phyloP scores from a whole-genome alignment of 2,797 vertebrate species.

The Meriones psammophilus region DNA sequence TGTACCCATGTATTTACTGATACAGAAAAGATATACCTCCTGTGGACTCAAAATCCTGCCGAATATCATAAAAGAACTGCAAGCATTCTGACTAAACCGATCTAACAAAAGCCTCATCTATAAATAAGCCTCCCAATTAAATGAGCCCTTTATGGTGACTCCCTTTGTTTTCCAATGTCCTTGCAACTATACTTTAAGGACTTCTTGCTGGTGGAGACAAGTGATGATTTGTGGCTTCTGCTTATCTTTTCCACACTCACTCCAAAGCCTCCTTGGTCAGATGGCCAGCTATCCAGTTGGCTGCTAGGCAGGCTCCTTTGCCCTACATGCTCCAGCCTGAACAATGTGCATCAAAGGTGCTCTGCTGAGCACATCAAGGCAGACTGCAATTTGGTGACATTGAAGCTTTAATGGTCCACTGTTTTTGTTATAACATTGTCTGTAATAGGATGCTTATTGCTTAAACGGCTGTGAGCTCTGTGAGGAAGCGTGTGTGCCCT shows the following conservation, averaged over 20 bases:
- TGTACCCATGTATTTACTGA: not conserved
- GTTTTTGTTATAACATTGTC: slow-evolving; percentile 71
- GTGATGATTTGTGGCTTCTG: not conserved
- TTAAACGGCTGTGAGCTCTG: slow-evolving; percentile 57
- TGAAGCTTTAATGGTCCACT: slow-evolving; percentile 62
- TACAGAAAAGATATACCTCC: not conserved
- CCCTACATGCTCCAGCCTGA: not conserved
- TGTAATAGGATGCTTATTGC: slow-evolving; percentile 75
- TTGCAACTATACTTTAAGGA: not conserved
- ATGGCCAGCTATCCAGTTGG: not conserved
- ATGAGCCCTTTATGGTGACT: slow-evolving; percentile 14
- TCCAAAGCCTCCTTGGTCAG: not conserved
- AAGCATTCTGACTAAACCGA: slow-evolving; percentile 2
- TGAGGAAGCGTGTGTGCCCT: not conserved
- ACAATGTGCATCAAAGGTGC: slow-evolving; percentile 23
- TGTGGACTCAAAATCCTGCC: slow-evolving; percentile 30
- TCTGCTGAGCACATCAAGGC: slow-evolving; percentile 12
- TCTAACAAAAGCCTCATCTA: slow-evolving; percentile 18
- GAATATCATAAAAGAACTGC: not conserved
- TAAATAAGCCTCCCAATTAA: not conserved
- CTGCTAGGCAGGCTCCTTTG: not conserved
- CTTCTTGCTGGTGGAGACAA: not conserved
- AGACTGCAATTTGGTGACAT: slow-evolving; percentile 54
- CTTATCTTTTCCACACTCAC: not conserved
- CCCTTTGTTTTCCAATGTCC: slow-evolving; percentile 23